Conservation (phyloP, 2,888 invertebrate genomes). For the Linyphia triangularis region DNA sequence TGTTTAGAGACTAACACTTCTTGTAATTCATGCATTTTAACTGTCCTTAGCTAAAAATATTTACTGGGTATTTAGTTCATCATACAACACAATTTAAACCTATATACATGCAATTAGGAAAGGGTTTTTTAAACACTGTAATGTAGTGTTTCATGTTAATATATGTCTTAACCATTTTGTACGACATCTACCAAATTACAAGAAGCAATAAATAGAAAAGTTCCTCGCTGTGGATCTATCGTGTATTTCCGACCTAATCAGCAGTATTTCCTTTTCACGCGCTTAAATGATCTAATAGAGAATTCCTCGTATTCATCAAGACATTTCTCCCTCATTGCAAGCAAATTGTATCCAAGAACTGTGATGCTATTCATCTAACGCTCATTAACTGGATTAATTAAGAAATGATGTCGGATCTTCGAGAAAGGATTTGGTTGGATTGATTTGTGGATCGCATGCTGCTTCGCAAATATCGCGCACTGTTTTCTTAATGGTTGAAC, state of each 20-base stretch:
- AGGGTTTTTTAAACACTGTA: no score
- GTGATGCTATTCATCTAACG: conserved; percentile 60
- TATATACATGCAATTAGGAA: no score
- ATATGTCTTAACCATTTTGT: no score
- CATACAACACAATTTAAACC: no score
- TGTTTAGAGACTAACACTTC: no score
- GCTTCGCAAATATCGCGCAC: conserved; percentile 43
- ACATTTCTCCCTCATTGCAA: conserved; percentile 56
- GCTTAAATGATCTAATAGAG: conserved; percentile 59
- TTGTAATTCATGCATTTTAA: no score
- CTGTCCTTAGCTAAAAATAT: no score
- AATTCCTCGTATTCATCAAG: conserved; percentile 39
- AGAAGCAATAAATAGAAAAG: conserved; percentile 16
- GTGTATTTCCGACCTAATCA: conserved; percentile 38
- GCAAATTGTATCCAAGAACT: conserved; percentile 61
- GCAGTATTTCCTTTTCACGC: conserved; percentile 44
- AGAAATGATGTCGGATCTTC: conserved; percentile 62
- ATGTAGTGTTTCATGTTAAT: no score
- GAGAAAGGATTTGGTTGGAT: conserved; percentile 53
- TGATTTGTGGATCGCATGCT: conserved; percentile 62
- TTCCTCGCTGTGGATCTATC: neutral
- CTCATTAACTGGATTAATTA: conserved; percentile 70
- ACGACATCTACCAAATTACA: conserved; percentile 15
- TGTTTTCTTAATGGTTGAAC: conserved; percentile 45
- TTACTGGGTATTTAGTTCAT: no score